Evolutionary conservation across 2,797 vertebrate species (phyloP), one percentile per base, ranked within the genome.

Genomic region (Pachyuromys duprasi): DNA sequence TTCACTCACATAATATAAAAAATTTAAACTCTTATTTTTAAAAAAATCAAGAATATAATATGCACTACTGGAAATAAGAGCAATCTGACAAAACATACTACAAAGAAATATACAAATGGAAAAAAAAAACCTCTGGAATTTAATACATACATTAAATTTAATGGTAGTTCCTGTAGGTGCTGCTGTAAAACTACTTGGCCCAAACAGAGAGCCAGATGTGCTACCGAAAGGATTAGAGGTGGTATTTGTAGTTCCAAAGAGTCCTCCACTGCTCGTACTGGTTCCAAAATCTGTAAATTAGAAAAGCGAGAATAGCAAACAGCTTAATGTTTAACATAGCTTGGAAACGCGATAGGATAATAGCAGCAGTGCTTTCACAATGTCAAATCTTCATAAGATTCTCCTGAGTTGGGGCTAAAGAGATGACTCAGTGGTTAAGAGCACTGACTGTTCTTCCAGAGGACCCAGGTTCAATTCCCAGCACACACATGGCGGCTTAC

Each of bases 241-340:
- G 17, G 99, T 99, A 97, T 99, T 99, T 22, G 99, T 99, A 26
- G 99, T 98, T 70, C 99, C 99, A 70, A 99, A 99, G 89, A 99
- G 98, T 2, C 99, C 99, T 0, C 99, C 99, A 0, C 98, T 99
- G 98, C 99, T 99, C 67, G 99, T 99, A 97, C 99, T 99, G 0
- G 99, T 99, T 75, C 99, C 99, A 72, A 99, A 99, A 95, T 98
- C 99, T 99, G 95, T 4, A 92, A 92, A 80, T 94, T n/a, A 60
- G 8, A 65, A 93, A 78, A 39, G 84, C 2, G 13, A 97, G 82
- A 92, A 93, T n/a, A 92, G 49, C 92, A 90, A 96, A 80, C 49
- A 63, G 90, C 79, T 76, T 84, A 86, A 90, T 92, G 62, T 90
- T 2, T 62, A 94, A 86, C 5, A 42, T n/a, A 72, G 8, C 13